Evolutionary conservation across 2,888 invertebrate species (phyloP).

Genomic region (Nymphalis urticae): DNA sequence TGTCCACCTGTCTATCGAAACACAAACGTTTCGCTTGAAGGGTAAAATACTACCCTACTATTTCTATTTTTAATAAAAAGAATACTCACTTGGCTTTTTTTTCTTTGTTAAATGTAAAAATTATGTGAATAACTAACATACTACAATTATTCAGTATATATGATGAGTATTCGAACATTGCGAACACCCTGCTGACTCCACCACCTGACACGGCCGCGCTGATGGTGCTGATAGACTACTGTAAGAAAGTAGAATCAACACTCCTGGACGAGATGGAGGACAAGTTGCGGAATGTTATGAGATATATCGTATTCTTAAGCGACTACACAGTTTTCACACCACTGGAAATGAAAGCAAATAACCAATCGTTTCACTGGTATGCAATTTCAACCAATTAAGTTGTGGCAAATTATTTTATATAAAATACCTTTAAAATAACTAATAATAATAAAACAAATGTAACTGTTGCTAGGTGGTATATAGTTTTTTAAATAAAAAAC

Average conservation of each 20-base stretch:
- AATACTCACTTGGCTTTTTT: too few relatives aligned
- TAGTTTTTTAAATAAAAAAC: too few relatives aligned
- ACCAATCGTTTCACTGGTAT: conserved; percentile 92
- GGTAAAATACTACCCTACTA: too few relatives aligned
- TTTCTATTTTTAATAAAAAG: too few relatives aligned
- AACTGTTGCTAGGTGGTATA: too few relatives aligned
- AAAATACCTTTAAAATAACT: too few relatives aligned
- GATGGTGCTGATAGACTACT: conserved; percentile 90
- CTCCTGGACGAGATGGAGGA: conserved; percentile 88
- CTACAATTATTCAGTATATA: conserved; percentile 82
- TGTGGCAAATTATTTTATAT: too few relatives aligned
- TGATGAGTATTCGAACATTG: conserved; percentile 91
- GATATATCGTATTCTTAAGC: conserved; percentile 90
- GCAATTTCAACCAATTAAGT: not conserved
- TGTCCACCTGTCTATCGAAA: too few relatives aligned
- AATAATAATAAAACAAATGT: too few relatives aligned
- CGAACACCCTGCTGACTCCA: conserved; percentile 88
- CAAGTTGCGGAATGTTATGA: conserved; percentile 84
- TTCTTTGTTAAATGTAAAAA: too few relatives aligned
- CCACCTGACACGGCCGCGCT: conserved; percentile 93
- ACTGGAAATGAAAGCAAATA: conserved; percentile 93
- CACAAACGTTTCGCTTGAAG: too few relatives aligned
- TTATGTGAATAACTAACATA: not conserved
- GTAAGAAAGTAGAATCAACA: conserved; percentile 86
- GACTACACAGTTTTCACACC: conserved; percentile 91